A percentile compares a stretch with the other conserved stretches of the same genome.
phyloP scores from a whole-genome alignment of 2,797 vertebrate genomes.

The Xerus rutilus region DNA sequence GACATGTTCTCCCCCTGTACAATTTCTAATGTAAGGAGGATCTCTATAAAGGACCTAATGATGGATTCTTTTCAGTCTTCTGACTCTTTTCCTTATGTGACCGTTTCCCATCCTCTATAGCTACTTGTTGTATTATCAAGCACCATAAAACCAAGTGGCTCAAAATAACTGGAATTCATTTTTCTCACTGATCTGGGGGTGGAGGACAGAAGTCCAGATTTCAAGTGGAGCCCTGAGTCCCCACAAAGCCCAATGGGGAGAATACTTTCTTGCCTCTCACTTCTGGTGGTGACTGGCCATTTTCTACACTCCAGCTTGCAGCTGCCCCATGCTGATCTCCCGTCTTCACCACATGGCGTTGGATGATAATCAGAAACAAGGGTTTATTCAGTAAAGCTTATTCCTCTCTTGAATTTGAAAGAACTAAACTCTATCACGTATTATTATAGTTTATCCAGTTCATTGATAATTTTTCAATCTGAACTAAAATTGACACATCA shows the following conservation, averaged over 20 bases:
- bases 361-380: background rate
- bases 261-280: background rate
- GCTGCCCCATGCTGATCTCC: background rate
- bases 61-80: background rate
- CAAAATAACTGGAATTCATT: background rate
- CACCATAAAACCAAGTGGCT: background rate
- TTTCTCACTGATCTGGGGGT: background rate
- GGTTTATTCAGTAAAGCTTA: background rate
- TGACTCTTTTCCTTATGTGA: background rate
- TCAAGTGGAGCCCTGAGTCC: background rate
- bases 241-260: background rate
- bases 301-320: background rate
- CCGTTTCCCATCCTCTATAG: background rate
- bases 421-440: background rate
- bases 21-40: background rate
- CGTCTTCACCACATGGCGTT: background rate
- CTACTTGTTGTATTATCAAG: background rate
- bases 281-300: background rate
- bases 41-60: background rate
- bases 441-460: background rate
- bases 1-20: background rate
- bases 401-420: background rate
- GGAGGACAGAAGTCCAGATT: background rate
- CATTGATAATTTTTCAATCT: background rate
- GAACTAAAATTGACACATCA: background rate